Conservation (phyloP, 92 coral and sea anemone species). For the Bergia sp. region DNA sequence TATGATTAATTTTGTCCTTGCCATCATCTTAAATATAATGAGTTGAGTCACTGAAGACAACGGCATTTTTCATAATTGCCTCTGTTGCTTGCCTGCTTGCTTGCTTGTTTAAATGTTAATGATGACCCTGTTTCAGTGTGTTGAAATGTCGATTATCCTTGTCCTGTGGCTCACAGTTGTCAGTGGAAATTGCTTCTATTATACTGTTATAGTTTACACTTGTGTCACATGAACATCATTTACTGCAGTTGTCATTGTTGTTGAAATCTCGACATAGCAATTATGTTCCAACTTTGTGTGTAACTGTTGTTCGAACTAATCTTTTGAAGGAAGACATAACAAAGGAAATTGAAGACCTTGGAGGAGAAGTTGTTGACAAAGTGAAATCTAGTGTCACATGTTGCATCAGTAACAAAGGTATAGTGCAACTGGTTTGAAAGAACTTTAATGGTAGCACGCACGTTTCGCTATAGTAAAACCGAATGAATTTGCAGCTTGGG, state of each 20-base stretch:
- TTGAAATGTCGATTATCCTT: neutral
- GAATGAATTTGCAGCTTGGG: no score
- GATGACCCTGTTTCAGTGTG: neutral
- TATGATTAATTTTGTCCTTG: no score
- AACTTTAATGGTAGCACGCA: no score
- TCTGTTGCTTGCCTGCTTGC: no score
- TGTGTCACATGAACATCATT: neutral
- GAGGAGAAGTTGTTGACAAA: slow-evolving; percentile 85
- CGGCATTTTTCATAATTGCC: no score
- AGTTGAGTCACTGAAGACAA: no score
- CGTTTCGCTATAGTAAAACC: neutral
- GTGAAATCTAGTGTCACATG: slow-evolving; percentile 68
- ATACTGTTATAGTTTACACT: no score
- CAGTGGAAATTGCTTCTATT: neutral
- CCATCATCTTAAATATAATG: no score
- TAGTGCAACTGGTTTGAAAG: neutral
- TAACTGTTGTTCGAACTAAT: neutral
- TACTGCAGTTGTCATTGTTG: no score
- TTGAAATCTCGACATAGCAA: neutral
- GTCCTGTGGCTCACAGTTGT: neutral
- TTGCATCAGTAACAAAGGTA: slow-evolving; percentile 90
- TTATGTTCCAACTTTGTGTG: neutral
- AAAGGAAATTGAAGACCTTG: slow-evolving; percentile 64
- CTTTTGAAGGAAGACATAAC: slow-evolving; percentile 67
- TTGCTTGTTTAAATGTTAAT: neutral